Evolutionary conservation across 2,888 invertebrate genomes (phyloP).

Genomic region (Panopea generosa): DNA sequence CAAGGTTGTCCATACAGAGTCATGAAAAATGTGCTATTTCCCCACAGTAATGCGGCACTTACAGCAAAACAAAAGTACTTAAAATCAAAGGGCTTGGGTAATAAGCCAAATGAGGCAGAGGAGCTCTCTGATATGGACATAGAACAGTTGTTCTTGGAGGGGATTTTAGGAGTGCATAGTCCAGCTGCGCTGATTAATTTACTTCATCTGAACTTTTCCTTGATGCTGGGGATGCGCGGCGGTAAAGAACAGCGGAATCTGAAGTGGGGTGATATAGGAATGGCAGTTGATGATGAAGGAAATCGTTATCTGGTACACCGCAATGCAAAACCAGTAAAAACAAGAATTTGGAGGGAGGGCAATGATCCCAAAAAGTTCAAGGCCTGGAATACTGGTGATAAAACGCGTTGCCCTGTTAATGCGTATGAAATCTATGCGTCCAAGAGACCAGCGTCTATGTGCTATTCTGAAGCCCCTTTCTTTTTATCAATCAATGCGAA

Average conservation of each 20-base stretch:
- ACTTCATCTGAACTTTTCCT: slow-evolving; percentile 13
- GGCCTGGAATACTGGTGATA: too few species aligned
- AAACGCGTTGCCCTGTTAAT: too few species aligned
- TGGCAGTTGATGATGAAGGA: slow-evolving; percentile 6
- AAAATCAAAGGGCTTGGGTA: slow-evolving; percentile 66
- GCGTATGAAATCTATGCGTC: too few species aligned
- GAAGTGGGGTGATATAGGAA: slow-evolving; percentile 34
- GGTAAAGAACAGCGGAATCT: slow-evolving; percentile 32
- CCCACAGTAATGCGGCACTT: slow-evolving; percentile 14
- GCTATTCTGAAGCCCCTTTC: too few species aligned
- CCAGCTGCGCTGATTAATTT: slow-evolving; percentile 6
- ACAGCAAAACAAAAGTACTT: slow-evolving; percentile 64
- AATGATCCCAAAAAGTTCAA: too few species aligned
- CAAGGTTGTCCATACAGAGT: slow-evolving; percentile 59
- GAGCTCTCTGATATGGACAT: background rate
- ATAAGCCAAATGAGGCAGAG: slow-evolving; percentile 49
- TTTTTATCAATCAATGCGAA: too few species aligned
- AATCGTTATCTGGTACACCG: too few species aligned
- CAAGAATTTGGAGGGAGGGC: too few species aligned
- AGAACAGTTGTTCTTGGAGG: slow-evolving; percentile 5
- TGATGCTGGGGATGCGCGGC: slow-evolving; percentile 30
- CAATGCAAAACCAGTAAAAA: too few species aligned
- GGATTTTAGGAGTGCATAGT: slow-evolving; percentile 1
- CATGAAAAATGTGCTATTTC: slow-evolving; percentile 19
- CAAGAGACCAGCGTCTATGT: too few species aligned